Evolutionary conservation across 1,140 invertebrate species (phyloP), one percentile per base, ranked within the genome.

Genomic region (Aphelinus certus): DNA sequence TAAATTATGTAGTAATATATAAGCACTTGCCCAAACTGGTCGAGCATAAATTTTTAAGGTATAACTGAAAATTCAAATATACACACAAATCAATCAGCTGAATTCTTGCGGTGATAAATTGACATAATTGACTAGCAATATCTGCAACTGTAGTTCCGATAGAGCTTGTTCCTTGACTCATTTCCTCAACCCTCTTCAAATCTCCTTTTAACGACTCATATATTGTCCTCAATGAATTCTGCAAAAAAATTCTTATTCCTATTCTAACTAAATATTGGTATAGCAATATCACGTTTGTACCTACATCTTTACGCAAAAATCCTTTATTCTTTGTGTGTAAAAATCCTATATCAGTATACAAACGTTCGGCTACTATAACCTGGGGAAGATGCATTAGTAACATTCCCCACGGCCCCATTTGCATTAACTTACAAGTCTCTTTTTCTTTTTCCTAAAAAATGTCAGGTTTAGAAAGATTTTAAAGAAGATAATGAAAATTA

Each of bases 231-330:
- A 92, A 82, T 2, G 91, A 91, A 84, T 90, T 91, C 91, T 92
- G 81, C 49, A 85, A 86, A 60, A 74, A 61, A 71, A 71, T 3
- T 62, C 61, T 7, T 1, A 65, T 2, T 43, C 42, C 62, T n/a
- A n/a, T n/a, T n/a, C n/a, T n/a, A n/a, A n/a, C n/a, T n/a, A n/a
- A n/a, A n/a, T n/a, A n/a, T n/a, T n/a, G n/a, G n/a, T n/a, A n/a
- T n/a, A n/a, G n/a, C n/a, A n/a, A n/a, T n/a, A n/a, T n/a, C n/a
- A n/a, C n/a, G n/a, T n/a, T n/a, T n/a, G n/a, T n/a, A n/a, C 80
- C 80, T 88, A 93, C 92, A 88, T 94, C 92, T 90, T 93, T 94
- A 73, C 91, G 83, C 49, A 92, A 83, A 80, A 92, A 92, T 76
- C 91, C 88, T 85, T 91, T 92, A 76, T 91, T 91, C 83, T 92